Evolutionary conservation across 2,113 vertebrate species (phyloP).

Genomic region (Tachysurus fulvidraco): DNA sequence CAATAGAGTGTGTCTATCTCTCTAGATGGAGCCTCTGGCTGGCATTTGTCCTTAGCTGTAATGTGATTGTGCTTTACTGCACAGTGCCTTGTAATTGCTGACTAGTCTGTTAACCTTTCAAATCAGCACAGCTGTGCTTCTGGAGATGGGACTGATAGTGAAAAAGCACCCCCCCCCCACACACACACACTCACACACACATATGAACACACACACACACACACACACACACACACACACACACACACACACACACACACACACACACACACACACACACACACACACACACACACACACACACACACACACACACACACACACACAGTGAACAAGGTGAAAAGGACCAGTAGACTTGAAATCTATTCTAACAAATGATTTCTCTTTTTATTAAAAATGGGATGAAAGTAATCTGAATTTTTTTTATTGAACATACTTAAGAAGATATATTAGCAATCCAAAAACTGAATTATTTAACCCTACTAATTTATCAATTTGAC

Average conservation of each 20-base stretch:
- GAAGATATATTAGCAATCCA: conserved; percentile 25
- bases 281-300: too few species aligned
- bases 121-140: conserved; percentile 70
- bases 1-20: conserved; percentile 49
- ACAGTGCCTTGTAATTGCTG: conserved; percentile 76
- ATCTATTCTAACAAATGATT: conserved; percentile 10
- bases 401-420: conserved; percentile 9
- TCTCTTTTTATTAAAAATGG: conserved; percentile 27
- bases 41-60: conserved; percentile 70
- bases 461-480: conserved; percentile 29
- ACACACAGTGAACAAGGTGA: not conserved
- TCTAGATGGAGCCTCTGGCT: conserved; percentile 61
- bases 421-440: conserved; percentile 22
- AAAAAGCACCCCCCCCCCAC: conserved; percentile 11
- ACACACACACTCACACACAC: not conserved
- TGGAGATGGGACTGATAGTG: conserved; percentile 70
- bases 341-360: not conserved
- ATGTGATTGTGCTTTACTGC: conserved; percentile 71
- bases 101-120: conserved; percentile 80
- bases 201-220: not conserved
- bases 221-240: not conserved
- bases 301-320: not conserved
- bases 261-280: too few species aligned
- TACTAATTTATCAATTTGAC: conserved; percentile 33
- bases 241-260: not conserved